A percentile compares a stretch with the other conserved stretches of the same genome.
Evolutionary conservation across 2,113 vertebrate genomes (phyloP).

Genomic region (Macaca nemestrina): DNA sequence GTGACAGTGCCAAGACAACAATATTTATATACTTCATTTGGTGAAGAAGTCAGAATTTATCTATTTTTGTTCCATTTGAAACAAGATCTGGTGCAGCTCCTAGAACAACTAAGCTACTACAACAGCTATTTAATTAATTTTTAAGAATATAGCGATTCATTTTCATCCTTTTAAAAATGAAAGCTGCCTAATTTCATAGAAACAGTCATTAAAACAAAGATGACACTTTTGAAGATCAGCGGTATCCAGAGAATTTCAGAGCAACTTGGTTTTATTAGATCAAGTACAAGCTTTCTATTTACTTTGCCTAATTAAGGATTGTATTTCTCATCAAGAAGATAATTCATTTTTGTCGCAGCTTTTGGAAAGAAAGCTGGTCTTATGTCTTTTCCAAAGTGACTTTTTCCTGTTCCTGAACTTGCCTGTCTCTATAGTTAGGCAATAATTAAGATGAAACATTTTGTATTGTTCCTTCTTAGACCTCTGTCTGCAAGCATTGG

Average conservation of each 20-base stretch:
- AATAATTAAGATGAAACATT: slow-evolving; percentile 65
- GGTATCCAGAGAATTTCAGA: not conserved
- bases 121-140: not conserved
- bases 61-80: not conserved
- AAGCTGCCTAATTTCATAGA: not conserved
- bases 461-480: slow-evolving; percentile 45
- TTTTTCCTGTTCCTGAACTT: slow-evolving; percentile 23
- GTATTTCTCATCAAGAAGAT: not conserved
- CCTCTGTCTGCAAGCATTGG: slow-evolving; percentile 80
- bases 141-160: not conserved
- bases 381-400: slow-evolving; percentile 16
- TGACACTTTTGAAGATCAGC: not conserved
- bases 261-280: not conserved
- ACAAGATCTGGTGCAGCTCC: not conserved
- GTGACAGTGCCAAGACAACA: not conserved
- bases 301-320: not conserved
- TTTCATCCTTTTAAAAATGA: not conserved
- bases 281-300: not conserved
- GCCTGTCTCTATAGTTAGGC: not conserved
- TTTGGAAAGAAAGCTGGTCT: not conserved
- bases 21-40: not conserved
- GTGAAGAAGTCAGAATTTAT: not conserved
- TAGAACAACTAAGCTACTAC: not conserved
- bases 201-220: not conserved
- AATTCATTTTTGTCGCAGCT: not conserved